These are phyloP conservation scores for Aspidapion aeneum DNA, from an alignment of 2,888 invertebrate genomes.

Conservation along the genomic window DNA sequence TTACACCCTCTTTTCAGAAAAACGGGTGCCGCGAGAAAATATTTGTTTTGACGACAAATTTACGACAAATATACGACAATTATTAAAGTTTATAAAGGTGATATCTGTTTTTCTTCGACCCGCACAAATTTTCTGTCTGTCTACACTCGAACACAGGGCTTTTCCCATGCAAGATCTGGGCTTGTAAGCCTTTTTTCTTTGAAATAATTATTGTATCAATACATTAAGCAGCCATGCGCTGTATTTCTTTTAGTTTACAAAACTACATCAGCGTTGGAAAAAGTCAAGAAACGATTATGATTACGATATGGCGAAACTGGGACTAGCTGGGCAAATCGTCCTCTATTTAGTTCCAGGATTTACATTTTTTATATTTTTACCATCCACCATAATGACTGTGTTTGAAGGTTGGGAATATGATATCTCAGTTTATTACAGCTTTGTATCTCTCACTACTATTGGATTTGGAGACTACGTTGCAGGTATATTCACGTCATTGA, in stretches of 20 bases:
- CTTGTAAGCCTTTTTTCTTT: too few relatives aligned
- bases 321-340: slow-evolving; percentile 74
- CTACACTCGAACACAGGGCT: too few relatives aligned
- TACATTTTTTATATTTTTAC: slow-evolving; percentile 81
- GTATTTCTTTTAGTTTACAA: slow-evolving; percentile 69
- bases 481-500: slow-evolving; percentile 56
- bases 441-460: slow-evolving; percentile 83
- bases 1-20: too few relatives aligned
- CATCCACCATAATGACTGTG: slow-evolving; percentile 77
- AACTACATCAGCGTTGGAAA: slow-evolving; percentile 78
- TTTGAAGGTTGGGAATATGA: slow-evolving; percentile 86
- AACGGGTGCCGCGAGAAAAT: too few relatives aligned
- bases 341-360: slow-evolving; percentile 88
- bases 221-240: too few relatives aligned
- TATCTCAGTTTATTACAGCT: slow-evolving; percentile 82
- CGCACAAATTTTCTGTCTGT: too few relatives aligned
- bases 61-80: too few relatives aligned
- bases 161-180: too few relatives aligned
- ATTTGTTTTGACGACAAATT: too few relatives aligned
- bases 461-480: slow-evolving; percentile 94
- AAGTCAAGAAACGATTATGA: slow-evolving; percentile 53
- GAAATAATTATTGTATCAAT: too few relatives aligned
- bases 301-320: slow-evolving; percentile 64
- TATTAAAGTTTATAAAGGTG: too few relatives aligned
- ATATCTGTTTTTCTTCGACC: too few relatives aligned